phyloP scores from a whole-genome alignment of 2,888 invertebrate genomes.

The Charanyca ferruginea region DNA sequence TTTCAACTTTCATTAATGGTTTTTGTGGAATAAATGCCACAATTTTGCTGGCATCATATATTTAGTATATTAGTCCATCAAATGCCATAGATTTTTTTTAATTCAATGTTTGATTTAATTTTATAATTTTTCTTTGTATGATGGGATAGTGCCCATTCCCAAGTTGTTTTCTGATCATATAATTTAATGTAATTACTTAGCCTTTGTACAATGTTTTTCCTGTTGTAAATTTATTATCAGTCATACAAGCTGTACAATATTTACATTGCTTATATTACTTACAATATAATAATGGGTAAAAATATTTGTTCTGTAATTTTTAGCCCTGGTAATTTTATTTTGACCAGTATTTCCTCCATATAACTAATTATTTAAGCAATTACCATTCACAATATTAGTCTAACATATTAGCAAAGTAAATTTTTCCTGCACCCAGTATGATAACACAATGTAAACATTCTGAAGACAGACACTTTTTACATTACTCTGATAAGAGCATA shows the following conservation, averaged over 20 bases:
- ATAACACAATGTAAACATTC: slow-evolving; percentile 54
- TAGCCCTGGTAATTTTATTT: no score
- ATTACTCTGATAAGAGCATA: slow-evolving; percentile 41
- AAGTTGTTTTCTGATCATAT: neutral
- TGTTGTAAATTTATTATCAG: neutral
- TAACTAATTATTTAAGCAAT: slow-evolving; percentile 9
- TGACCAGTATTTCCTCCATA: neutral
- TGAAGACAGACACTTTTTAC: slow-evolving; percentile 38
- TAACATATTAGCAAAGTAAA: slow-evolving; percentile 29
- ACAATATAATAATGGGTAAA: neutral
- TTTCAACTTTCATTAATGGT: neutral
- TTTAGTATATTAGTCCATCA: no score
- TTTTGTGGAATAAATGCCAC: neutral
- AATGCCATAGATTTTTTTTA: no score
- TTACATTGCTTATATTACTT: no score
- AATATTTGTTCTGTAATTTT: neutral
- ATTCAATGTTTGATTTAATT: neutral
- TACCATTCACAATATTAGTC: slow-evolving; percentile 15
- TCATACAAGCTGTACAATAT: no score
- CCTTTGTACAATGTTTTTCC: neutral
- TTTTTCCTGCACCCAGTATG: slow-evolving; percentile 37
- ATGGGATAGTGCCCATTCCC: no score
- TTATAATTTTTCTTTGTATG: neutral
- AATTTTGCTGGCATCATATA: no score
- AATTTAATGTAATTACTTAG: neutral